Percentiles rank a stretch among this genome's conserved stretches.
Evolutionary conservation across 2,888 invertebrate species (phyloP).

Genomic region (Lepetodrilus schrolli): DNA sequence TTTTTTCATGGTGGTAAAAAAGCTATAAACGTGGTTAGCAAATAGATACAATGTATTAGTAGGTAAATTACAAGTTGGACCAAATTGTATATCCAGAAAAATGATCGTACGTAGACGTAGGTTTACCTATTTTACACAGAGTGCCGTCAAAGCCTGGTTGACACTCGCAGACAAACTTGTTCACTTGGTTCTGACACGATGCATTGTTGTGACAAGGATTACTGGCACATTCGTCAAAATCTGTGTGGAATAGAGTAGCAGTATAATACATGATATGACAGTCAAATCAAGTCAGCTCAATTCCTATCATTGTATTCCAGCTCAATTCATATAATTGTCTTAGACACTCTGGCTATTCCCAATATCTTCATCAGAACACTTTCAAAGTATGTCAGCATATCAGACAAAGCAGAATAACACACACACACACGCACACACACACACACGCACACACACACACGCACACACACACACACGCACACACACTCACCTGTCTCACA

Average conservation of each 20-base stretch:
- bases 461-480: too few species aligned
- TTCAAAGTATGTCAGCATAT: too few species aligned
- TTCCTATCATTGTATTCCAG: background rate
- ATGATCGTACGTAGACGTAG: too few species aligned
- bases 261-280: background rate
- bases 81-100: too few species aligned
- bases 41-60: too few species aligned
- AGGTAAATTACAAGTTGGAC: too few species aligned
- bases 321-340: background rate
- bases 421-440: too few species aligned
- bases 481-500: conserved; percentile 32
- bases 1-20: too few species aligned
- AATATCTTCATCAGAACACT: too few species aligned
- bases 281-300: background rate
- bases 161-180: conserved; percentile 36
- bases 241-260: conserved; percentile 14
- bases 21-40: too few species aligned
- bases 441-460: too few species aligned
- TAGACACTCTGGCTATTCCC: background rate
- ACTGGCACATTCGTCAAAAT: conserved; percentile 33
- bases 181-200: conserved; percentile 27
- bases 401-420: too few species aligned
- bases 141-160: conserved; percentile 35
- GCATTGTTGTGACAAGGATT: conserved; percentile 36
- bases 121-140: conserved; percentile 33